These are phyloP conservation scores for Hafferia zeledoni DNA, from an alignment of 2,797 vertebrate species.

Conservation along the genomic window DNA sequence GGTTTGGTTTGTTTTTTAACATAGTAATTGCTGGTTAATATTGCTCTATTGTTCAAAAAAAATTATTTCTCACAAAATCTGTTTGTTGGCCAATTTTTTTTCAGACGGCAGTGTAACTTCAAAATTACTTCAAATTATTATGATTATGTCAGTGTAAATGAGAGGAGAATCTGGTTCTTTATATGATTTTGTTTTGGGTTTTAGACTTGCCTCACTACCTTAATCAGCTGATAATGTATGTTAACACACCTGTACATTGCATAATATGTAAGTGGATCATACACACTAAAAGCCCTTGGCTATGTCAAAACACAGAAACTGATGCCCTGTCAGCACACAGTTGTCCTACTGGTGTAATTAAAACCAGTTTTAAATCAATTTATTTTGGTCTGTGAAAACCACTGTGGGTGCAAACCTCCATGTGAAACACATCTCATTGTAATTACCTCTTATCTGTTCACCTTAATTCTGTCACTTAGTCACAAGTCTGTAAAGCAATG, in stretches of 20 bases:
- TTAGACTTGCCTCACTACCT: background rate
- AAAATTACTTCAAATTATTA: background rate
- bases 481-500: background rate
- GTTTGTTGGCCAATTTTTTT: background rate
- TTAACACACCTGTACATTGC: conserved; percentile 14
- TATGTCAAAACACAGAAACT: conserved; percentile 39
- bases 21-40: background rate
- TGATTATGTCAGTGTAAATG: background rate
- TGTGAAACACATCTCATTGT: background rate
- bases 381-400: conserved; percentile 24
- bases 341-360: conserved; percentile 9
- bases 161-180: background rate
- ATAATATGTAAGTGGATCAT: background rate
- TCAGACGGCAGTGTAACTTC: background rate
- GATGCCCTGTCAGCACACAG: background rate
- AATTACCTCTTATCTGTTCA: background rate
- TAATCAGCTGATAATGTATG: background rate
- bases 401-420: background rate
- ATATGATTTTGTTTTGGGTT: background rate
- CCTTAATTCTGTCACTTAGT: background rate
- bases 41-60: background rate
- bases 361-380: conserved; percentile 21
- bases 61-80: background rate
- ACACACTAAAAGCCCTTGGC: background rate
- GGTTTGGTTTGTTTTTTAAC: background rate